Evolutionary conservation across 1,140 invertebrate genomes (phyloP).

Genomic region (Myzus persicae): DNA sequence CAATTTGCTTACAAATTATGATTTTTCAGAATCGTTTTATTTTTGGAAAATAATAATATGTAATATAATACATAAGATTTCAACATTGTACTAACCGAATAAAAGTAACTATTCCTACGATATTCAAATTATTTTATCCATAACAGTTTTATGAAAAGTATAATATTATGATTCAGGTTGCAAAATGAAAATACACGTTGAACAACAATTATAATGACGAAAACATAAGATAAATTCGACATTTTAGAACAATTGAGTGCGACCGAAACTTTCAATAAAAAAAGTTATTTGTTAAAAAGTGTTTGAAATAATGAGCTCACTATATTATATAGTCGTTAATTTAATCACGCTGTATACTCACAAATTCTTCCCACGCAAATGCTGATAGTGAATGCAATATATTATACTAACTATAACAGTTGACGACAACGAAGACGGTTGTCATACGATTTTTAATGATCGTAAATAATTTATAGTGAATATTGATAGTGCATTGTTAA

Average conservation of each 20-base stretch:
- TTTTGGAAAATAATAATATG: background rate
- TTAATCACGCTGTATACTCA: background rate
- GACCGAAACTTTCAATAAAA: background rate
- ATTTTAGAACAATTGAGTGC: background rate
- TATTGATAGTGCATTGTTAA: background rate
- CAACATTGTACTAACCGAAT: no score
- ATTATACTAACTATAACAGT: background rate
- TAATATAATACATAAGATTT: no score
- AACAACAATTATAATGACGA: no score
- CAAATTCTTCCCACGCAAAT: background rate
- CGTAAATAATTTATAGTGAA: background rate
- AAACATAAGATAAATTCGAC: background rate
- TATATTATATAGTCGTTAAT: background rate
- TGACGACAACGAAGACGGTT: background rate
- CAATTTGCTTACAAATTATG: background rate
- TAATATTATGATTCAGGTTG: no score
- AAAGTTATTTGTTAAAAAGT: background rate
- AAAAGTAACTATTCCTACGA: no score
- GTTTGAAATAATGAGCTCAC: background rate
- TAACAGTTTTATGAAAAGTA: no score
- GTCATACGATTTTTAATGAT: background rate
- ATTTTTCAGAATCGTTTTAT: background rate
- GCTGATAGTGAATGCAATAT: background rate
- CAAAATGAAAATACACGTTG: no score
- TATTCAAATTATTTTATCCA: no score